Conservation (phyloP, 2,888 invertebrate species). For the Ornithoptera priamus region DNA sequence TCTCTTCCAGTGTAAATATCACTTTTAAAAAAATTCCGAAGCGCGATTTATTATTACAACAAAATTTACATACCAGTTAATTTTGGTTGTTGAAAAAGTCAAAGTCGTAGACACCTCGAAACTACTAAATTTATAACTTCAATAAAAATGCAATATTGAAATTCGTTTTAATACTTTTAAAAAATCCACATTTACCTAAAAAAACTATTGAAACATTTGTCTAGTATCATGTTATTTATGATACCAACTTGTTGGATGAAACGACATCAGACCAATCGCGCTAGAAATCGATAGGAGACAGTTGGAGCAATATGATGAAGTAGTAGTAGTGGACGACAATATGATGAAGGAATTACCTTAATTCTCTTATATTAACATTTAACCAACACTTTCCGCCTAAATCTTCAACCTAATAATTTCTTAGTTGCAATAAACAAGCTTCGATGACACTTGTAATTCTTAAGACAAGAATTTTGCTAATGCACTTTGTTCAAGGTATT, state of each 20-base stretch:
- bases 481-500: background rate
- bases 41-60: conserved; percentile 2
- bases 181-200: background rate
- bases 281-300: too few relatives aligned
- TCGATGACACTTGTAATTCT: background rate
- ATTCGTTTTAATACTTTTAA: background rate
- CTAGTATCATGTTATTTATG: too few relatives aligned
- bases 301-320: too few relatives aligned
- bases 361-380: background rate
- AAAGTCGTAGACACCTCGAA: conserved; percentile 2
- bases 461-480: background rate
- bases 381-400: background rate
- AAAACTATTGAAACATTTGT: too few relatives aligned
- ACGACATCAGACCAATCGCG: too few relatives aligned
- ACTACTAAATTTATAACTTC: background rate
- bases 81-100: background rate
- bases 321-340: too few relatives aligned
- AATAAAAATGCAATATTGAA: background rate
- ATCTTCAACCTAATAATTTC: background rate
- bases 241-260: too few relatives aligned
- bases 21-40: conserved; percentile 28
- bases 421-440: background rate
- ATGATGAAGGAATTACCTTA: too few relatives aligned
- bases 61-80: conserved; percentile 11
- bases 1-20: conserved; percentile 27